These are phyloP conservation scores for Labrus mixtus DNA, from an alignment of 2,113 vertebrate genomes.

Conservation along the genomic window DNA sequence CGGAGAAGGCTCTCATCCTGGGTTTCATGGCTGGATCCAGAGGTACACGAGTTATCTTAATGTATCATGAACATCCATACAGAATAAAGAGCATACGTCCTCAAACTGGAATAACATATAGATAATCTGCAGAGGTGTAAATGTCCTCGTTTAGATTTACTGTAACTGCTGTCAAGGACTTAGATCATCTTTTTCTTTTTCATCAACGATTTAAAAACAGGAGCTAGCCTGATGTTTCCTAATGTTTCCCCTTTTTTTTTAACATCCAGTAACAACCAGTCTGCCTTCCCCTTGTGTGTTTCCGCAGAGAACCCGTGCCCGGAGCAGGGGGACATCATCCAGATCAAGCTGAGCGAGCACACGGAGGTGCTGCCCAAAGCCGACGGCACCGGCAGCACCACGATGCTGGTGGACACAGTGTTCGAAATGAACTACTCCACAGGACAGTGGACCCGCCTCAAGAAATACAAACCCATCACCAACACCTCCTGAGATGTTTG, in stretches of 20 bases:
- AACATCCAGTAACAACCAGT: neutral
- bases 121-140: too few species aligned
- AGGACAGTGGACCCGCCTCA: conserved; percentile 98
- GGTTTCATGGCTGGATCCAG: conserved; percentile 99
- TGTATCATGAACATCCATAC: neutral
- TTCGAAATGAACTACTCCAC: conserved; percentile 99
- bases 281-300: neutral
- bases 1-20: conserved; percentile 97
- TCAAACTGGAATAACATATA: too few species aligned
- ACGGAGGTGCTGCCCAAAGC: conserved; percentile 95
- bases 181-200: too few species aligned
- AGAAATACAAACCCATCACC: conserved; percentile 99
- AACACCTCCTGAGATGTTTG: conserved; percentile 88
- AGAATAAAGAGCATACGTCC: too few species aligned
- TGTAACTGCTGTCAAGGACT: too few species aligned
- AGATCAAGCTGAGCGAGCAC: conserved; percentile 99
- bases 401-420: conserved; percentile 98
- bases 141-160: too few species aligned
- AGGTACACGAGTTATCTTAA: conserved; percentile 81
- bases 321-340: conserved; percentile 98
- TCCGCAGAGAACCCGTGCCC: conserved; percentile 97
- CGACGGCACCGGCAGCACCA: conserved; percentile 97
- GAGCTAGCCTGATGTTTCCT: too few species aligned
- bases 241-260: neutral
- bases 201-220: too few species aligned